Percentiles rank a stretch among this genome's conserved stretches.
Evolutionary conservation across 2,888 invertebrate genomes (phyloP).

Genomic region (Cistogaster globosa): DNA sequence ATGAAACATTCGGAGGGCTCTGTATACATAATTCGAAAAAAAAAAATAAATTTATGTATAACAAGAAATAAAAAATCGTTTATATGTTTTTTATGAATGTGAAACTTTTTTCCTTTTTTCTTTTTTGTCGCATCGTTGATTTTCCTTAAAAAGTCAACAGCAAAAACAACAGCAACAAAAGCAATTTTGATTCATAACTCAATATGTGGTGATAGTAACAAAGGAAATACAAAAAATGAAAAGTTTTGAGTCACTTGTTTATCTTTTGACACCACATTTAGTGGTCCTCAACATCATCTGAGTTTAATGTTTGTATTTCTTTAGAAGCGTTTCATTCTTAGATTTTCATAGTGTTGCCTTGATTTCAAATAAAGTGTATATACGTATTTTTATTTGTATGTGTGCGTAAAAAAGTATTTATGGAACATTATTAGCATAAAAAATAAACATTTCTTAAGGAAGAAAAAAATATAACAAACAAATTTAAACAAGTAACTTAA

Average conservation of each 20-base stretch:
- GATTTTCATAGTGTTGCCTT: background rate
- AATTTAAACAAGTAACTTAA: constrained; percentile 15
- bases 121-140: background rate
- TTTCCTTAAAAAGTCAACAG: constrained; percentile 11
- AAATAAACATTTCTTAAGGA: constrained; percentile 46
- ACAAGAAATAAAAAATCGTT: too few species aligned
- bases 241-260: constrained; percentile 65
- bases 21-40: too few species aligned
- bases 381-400: background rate
- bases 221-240: constrained; percentile 43
- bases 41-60: too few species aligned
- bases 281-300: constrained; percentile 54
- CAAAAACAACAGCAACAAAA: background rate
- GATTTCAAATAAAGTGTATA: constrained; percentile 14
- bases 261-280: constrained; percentile 66
- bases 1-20: too few species aligned
- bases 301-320: constrained; percentile 20
- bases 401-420: constrained; percentile 1
- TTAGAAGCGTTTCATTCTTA: background rate
- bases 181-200: constrained; percentile 50
- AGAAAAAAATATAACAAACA: constrained; percentile 14
- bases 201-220: constrained; percentile 11
- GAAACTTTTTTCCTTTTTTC: background rate
- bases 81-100: too few species aligned
- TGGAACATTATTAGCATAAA: constrained; percentile 56